Percentiles rank a stretch among this genome's conserved stretches.
Conservation (phyloP, 1,140 invertebrate genomes). For the Delia radicum region DNA sequence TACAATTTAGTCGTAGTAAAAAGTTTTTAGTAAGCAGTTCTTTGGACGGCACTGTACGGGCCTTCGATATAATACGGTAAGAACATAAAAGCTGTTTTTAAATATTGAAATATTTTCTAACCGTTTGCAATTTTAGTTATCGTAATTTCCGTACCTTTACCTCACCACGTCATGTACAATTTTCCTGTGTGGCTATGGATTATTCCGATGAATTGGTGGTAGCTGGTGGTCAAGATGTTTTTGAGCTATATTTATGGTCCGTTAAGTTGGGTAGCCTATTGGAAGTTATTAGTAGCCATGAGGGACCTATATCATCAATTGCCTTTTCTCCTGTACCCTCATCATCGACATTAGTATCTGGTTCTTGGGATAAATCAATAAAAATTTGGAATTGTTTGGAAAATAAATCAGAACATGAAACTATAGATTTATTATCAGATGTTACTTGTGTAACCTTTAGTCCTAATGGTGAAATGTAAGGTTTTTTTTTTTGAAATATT, state of each 20-base stretch:
- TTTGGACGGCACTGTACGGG: conserved; percentile 92
- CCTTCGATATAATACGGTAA: conserved; percentile 82
- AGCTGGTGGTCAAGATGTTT: conserved; percentile 89
- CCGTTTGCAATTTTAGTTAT: conserved; percentile 60
- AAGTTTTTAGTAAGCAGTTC: conserved; percentile 91
- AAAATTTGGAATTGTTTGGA: conserved; percentile 88
- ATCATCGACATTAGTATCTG: conserved; percentile 78
- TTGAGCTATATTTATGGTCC: conserved; percentile 96
- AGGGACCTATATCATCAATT: conserved; percentile 83
- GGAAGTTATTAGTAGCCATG: conserved; percentile 89
- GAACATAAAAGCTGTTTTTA: not conserved
- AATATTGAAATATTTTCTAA: conserved; percentile 1
- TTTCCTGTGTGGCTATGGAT: conserved; percentile 89
- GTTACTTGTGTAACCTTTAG: conserved; percentile 81
- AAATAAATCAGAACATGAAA: conserved; percentile 78
- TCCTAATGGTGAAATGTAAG: conserved; percentile 80
- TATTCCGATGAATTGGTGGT: conserved; percentile 86
- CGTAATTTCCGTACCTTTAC: conserved; percentile 96
- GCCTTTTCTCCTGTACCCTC: conserved; percentile 75
- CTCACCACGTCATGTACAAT: conserved; percentile 86
- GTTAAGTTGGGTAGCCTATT: conserved; percentile 86
- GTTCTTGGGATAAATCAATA: conserved; percentile 93
- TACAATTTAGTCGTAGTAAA: conserved; percentile 86
- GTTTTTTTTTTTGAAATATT: not conserved
- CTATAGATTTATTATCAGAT: conserved; percentile 76